Percentiles rank a stretch among this genome's conserved stretches.
phyloP scores from a whole-genome alignment of 1,140 invertebrate species.

The Drosophila saltans region DNA sequence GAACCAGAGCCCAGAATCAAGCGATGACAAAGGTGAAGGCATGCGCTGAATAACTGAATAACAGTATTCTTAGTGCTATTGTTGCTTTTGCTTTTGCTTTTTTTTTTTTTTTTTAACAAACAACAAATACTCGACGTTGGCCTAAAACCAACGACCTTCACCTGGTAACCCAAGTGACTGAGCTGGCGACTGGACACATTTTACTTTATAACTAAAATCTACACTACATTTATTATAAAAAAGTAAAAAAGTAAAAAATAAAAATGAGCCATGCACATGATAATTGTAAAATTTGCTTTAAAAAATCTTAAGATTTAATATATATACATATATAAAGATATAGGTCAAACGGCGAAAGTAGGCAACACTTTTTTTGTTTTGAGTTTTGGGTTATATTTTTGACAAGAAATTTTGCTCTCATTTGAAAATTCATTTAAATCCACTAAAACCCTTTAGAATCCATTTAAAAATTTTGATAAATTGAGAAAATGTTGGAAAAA shows the following conservation, averaged over 20 bases:
- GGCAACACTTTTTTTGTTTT: no score
- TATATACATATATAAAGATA: no score
- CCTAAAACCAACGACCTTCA: slow-evolving; percentile 37
- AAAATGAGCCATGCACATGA: background rate
- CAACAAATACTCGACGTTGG: slow-evolving; percentile 35
- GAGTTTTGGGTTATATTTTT: no score
- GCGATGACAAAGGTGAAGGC: slow-evolving; percentile 36
- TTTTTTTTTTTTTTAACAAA: slow-evolving; percentile 31
- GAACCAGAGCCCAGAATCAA: slow-evolving; percentile 36
- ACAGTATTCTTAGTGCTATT: slow-evolving; percentile 26
- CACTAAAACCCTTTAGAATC: no score
- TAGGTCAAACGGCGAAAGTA: no score
- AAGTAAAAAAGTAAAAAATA: background rate
- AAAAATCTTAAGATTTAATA: no score
- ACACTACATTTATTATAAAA: background rate
- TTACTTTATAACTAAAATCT: background rate
- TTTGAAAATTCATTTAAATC: no score
- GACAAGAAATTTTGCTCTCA: no score
- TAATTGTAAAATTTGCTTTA: no score
- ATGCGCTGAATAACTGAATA: slow-evolving; percentile 15
- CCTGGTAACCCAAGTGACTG: slow-evolving; percentile 24
- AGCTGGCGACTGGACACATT: background rate
- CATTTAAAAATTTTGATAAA: no score
- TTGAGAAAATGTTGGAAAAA: no score
- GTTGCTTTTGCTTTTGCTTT: slow-evolving; percentile 25